Percentiles rank a stretch among this genome's conserved stretches.
Conservation (phyloP, 2,888 invertebrate species). For the Limulus polyphemus region DNA sequence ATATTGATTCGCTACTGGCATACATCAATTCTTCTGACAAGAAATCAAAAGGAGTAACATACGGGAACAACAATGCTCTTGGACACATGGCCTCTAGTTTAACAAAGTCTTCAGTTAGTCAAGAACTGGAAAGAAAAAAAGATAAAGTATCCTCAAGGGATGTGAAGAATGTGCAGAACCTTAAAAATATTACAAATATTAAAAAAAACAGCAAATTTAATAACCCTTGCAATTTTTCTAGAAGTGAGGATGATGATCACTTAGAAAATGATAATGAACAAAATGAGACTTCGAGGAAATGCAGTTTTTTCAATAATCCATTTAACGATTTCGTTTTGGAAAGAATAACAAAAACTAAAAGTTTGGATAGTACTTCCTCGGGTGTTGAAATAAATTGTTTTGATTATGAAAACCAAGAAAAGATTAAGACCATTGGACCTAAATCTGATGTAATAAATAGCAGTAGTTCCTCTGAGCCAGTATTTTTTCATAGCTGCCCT, state of each 20-base stretch:
- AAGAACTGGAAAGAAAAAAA: neutral
- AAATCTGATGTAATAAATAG: neutral
- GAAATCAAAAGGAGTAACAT: constrained; percentile 7
- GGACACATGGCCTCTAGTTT: neutral
- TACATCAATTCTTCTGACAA: constrained; percentile 22
- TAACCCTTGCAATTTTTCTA: too few relatives aligned
- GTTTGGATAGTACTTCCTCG: neutral
- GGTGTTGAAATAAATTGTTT: neutral
- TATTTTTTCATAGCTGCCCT: too few relatives aligned
- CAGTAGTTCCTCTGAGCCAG: too few relatives aligned
- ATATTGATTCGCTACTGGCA: constrained; percentile 45
- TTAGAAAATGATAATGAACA: too few relatives aligned
- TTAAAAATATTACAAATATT: neutral
- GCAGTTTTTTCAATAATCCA: too few relatives aligned
- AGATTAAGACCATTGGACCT: neutral
- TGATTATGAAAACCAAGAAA: neutral
- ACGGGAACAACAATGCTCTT: constrained; percentile 6
- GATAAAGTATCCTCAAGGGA: neutral
- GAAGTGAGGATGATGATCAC: too few relatives aligned
- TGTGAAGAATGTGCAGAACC: constrained; percentile 1
- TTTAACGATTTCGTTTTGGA: too few relatives aligned
- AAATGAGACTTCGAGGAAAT: too few relatives aligned
- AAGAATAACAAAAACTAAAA: neutral
- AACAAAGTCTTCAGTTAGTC: neutral
- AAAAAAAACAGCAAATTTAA: too few relatives aligned